phyloP scores from a whole-genome alignment of 1,140 invertebrate genomes.

The Lamellibrachia luymesi region DNA sequence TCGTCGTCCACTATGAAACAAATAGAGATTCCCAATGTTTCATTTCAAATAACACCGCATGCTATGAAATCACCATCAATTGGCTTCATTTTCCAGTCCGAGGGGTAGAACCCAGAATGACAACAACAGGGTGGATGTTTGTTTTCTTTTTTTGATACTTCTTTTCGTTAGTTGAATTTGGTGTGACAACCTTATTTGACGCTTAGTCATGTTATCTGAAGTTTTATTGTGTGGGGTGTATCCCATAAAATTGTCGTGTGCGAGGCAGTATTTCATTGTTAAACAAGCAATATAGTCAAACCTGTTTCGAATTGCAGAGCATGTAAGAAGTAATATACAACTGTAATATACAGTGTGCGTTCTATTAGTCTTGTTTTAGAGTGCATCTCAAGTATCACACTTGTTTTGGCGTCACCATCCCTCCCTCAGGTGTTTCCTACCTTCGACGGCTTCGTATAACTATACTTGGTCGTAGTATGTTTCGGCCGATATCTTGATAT shows the following conservation, averaged over 20 bases:
- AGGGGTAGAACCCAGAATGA: not conserved
- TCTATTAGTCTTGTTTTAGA: no score
- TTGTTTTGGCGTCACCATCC: not conserved
- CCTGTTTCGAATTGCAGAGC: no score
- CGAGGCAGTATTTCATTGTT: no score
- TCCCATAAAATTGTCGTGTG: no score
- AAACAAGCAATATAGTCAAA: no score
- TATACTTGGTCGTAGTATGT: not conserved
- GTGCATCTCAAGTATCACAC: not conserved
- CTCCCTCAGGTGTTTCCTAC: not conserved
- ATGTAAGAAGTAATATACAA: no score
- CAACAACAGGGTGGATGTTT: not conserved
- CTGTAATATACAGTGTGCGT: no score
- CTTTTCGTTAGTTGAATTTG: not conserved
- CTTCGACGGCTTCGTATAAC: not conserved
- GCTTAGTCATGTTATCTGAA: not conserved
- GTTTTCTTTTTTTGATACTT: not conserved
- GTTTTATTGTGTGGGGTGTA: no score
- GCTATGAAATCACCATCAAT: not conserved
- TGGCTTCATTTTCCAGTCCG: not conserved
- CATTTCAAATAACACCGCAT: not conserved
- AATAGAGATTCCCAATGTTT: not conserved
- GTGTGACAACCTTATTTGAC: not conserved
- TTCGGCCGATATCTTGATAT: not conserved
- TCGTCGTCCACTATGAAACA: not conserved